Evolutionary conservation across 2,797 vertebrate species (phyloP).

Genomic region (Mallotus villosus): DNA sequence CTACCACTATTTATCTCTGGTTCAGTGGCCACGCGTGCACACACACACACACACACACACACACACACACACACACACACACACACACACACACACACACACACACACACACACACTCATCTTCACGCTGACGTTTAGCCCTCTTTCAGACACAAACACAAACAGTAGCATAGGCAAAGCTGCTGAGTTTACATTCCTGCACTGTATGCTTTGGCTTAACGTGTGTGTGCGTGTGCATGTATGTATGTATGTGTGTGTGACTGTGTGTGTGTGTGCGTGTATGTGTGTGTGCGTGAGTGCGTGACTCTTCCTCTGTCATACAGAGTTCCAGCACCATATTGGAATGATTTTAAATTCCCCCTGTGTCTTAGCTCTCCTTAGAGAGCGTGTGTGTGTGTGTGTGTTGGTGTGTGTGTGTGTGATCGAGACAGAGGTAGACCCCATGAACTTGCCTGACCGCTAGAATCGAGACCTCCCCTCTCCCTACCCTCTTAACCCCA

Average conservation of each 20-base stretch:
- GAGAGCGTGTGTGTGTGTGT: slow-evolving; percentile 1
- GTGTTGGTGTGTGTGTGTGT: background rate
- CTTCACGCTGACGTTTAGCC: background rate
- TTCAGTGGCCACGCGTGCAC: background rate
- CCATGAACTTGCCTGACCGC: slow-evolving; percentile 36
- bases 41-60: background rate
- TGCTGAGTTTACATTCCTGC: slow-evolving; percentile 2
- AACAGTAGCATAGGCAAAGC: slow-evolving; percentile 14
- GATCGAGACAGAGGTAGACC: slow-evolving; percentile 1
- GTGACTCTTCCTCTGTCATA: background rate
- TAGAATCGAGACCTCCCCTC: slow-evolving; percentile 28
- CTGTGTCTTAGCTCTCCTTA: background rate
- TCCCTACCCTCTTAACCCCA: slow-evolving; percentile 1
- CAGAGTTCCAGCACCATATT: slow-evolving; percentile 1
- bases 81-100: background rate
- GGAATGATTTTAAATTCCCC: slow-evolving; percentile 6
- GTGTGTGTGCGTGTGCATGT: slow-evolving; percentile 1
- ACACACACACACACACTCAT: slow-evolving; percentile 6
- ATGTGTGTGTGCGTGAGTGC: background rate
- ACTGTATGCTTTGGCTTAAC: background rate
- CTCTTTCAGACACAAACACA: slow-evolving; percentile 13
- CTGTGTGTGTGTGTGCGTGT: slow-evolving; percentile 12
- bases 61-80: slow-evolving; percentile 23
- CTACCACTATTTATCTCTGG: background rate
- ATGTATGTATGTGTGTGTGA: too few species aligned